phyloP scores from a whole-genome alignment of 2,888 invertebrate genomes.

The Oscheius myriophilus region DNA sequence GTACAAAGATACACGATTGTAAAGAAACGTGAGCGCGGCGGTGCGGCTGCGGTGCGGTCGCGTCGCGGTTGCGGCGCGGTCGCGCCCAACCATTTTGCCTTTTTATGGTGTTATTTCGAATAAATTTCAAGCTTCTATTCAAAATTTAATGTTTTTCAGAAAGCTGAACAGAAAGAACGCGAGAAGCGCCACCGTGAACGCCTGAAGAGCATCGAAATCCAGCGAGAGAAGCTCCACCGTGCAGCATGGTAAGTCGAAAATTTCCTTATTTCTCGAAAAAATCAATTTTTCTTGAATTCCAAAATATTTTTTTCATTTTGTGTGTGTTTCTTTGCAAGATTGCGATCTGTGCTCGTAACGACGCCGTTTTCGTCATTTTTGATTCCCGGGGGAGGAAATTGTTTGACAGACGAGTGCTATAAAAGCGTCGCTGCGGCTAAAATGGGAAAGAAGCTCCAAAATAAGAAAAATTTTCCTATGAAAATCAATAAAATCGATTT shows the following conservation, averaged over 20 bases:
- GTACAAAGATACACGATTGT: too few species aligned
- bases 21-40: too few species aligned
- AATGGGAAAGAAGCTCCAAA: background rate
- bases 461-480: background rate
- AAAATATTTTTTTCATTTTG: background rate
- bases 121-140: too few species aligned
- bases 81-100: too few species aligned
- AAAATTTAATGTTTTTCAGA: conserved; percentile 47
- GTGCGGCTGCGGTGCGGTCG: too few species aligned
- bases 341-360: conserved; percentile 1
- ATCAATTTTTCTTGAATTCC: too few species aligned
- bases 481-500: too few species aligned
- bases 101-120: too few species aligned
- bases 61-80: background rate
- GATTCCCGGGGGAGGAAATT: too few species aligned
- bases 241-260: conserved; percentile 55
- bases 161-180: conserved; percentile 65
- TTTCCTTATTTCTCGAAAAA: too few species aligned
- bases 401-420: background rate
- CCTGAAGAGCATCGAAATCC: conserved; percentile 57
- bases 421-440: background rate
- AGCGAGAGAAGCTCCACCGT: conserved; percentile 59
- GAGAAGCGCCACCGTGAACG: conserved; percentile 65
- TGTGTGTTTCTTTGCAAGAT: background rate
- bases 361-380: too few species aligned